These are phyloP conservation scores for Mormyrus lacerda DNA, from an alignment of 2,113 vertebrate species.

Conservation along the genomic window DNA sequence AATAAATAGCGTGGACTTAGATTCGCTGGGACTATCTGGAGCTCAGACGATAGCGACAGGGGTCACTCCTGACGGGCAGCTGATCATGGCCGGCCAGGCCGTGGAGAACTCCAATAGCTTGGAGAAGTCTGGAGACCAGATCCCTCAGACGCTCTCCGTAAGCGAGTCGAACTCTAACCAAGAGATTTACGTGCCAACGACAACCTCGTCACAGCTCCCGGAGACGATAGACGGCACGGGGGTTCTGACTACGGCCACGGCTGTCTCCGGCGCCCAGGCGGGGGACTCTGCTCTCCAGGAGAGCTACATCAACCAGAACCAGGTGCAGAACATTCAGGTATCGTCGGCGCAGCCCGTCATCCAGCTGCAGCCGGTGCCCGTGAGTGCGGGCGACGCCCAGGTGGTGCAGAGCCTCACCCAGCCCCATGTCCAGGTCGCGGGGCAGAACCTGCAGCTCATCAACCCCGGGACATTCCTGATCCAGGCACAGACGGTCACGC, in stretches of 20 bases:
- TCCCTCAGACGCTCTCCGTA: conserved; percentile 66
- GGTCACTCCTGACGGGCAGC: conserved; percentile 87
- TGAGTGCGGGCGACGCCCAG: conserved; percentile 76
- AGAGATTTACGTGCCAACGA: conserved; percentile 88
- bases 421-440: conserved; percentile 70
- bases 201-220: conserved; percentile 75
- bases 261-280: conserved; percentile 72
- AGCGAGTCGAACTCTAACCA: conserved; percentile 67
- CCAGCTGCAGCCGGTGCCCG: conserved; percentile 78
- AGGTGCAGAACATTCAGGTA: conserved; percentile 76
- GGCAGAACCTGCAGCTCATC: conserved; percentile 90
- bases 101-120: conserved; percentile 69
- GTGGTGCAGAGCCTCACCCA: conserved; percentile 82
- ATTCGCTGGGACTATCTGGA: conserved; percentile 88
- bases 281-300: conserved; percentile 84
- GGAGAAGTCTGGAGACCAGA: conserved; percentile 71
- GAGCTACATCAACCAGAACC: conserved; percentile 86
- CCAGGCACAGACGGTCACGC: conserved; percentile 95
- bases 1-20: conserved; percentile 93
- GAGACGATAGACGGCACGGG: conserved; percentile 94
- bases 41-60: conserved; percentile 91
- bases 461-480: conserved; percentile 96
- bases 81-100: conserved; percentile 80
- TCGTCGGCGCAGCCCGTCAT: conserved; percentile 82
- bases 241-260: conserved; percentile 88